These are phyloP conservation scores for Heterochromis multidens DNA, from an alignment of 2,113 vertebrate genomes.

Conservation along the genomic window DNA sequence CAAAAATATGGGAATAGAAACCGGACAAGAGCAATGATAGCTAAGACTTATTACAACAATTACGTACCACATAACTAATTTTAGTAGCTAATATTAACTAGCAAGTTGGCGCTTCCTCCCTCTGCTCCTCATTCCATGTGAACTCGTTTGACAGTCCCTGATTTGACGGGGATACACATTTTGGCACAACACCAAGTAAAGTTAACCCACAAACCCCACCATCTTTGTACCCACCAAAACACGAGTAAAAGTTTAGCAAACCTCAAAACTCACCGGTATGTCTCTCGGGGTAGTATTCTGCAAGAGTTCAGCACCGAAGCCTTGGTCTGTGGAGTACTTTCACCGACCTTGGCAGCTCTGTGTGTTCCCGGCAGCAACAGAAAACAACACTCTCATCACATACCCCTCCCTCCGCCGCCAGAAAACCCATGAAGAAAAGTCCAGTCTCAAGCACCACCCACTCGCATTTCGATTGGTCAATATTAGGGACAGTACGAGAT, in stretches of 20 bases:
- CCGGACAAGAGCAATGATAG: rapidly evolving
- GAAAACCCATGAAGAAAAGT: not conserved
- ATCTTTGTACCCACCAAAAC: not conserved
- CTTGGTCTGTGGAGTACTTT: not conserved
- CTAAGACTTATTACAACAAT: not conserved
- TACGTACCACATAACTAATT: not conserved
- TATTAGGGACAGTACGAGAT: constrained; percentile 33
- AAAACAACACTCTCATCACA: constrained; percentile 30
- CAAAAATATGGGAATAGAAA: rapidly evolving
- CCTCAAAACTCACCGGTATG: constrained; percentile 34
- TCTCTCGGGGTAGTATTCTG: not conserved
- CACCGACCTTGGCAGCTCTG: constrained; percentile 34
- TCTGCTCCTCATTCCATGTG: constrained; percentile 59
- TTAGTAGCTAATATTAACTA: constrained; percentile 24
- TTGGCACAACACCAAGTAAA: constrained; percentile 2
- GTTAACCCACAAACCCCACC: not conserved
- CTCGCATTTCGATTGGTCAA: constrained; percentile 34
- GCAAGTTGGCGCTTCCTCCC: constrained; percentile 52
- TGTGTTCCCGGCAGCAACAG: constrained; percentile 32
- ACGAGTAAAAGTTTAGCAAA: not conserved
- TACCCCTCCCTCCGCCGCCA: constrained; percentile 33
- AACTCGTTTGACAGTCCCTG: constrained; percentile 53
- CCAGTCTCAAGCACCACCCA: constrained; percentile 19
- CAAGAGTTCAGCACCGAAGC: not conserved
- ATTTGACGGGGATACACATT: constrained; percentile 2